These are phyloP conservation scores for Poliocrania exsul DNA, from an alignment of 2,797 vertebrate species.

Conservation along the genomic window DNA sequence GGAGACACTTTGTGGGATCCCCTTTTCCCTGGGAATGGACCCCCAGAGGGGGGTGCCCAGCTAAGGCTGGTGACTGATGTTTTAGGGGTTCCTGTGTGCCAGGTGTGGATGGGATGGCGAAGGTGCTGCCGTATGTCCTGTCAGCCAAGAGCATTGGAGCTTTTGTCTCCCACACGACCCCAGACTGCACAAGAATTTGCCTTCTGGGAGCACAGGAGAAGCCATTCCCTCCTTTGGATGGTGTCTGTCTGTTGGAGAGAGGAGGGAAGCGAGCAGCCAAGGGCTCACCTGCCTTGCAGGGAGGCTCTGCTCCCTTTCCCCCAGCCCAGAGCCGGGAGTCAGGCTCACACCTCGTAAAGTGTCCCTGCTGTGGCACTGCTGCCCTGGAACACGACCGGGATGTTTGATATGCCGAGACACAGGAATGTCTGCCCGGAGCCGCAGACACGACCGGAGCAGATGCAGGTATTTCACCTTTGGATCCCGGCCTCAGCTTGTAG, in stretches of 20 bases:
- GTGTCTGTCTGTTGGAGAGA: neutral
- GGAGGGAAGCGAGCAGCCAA: neutral
- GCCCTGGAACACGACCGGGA: neutral
- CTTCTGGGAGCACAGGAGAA: neutral
- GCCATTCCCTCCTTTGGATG: neutral
- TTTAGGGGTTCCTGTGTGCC: rapidly evolving
- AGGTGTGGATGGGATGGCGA: neutral
- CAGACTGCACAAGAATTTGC: neutral
- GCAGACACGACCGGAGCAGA: neutral
- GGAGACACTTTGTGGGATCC: neutral
- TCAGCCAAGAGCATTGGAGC: neutral
- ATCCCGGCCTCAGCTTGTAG: neutral
- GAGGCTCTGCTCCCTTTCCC: neutral
- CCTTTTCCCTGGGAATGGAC: neutral
- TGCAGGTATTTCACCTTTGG: conserved; percentile 48
- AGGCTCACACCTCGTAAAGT: neutral
- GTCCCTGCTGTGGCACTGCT: neutral
- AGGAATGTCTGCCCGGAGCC: neutral
- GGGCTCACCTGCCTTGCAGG: neutral
- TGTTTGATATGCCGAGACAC: neutral
- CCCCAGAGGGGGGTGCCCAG: rapidly evolving
- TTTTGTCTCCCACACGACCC: neutral
- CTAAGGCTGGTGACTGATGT: neutral
- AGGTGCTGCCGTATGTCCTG: neutral
- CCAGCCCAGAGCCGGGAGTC: neutral